Evolutionary conservation across 2,888 invertebrate species (phyloP), one percentile per base, ranked within the genome.

Genomic region (Phalangium opilio): DNA sequence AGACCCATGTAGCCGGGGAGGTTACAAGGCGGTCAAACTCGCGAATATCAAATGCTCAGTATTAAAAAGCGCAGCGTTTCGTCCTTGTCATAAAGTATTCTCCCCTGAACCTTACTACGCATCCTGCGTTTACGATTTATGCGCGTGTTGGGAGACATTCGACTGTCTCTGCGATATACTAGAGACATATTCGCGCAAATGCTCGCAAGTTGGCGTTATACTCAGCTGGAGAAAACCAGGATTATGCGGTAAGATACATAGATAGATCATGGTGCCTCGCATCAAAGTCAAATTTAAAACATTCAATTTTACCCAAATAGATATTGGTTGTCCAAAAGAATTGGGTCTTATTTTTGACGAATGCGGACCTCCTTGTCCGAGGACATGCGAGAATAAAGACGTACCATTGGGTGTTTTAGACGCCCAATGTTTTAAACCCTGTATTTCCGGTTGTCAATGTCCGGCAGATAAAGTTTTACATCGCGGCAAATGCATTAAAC

Each of bases 311-410:
- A 27, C 27, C 27, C 27, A 27, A 27, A 27, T 56, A 65, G 64
- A 61, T 12, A 59, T 63, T 40, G 53, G 56, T n/a, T 65, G 65
- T 55, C 59, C 61, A 35, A 53, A 51, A 39, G 57, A 58, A 11
- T 58, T 57, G 42, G 65, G 65, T n/a, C 61, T 64, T 41, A 54
- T 64, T 18, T 64, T 64, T 57, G 64, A 65, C 51, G 65, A 65
- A 46, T 65, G 65, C 57, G 64, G 64, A 5, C 63, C 65, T 15
- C 59, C 62, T 3, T 65, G 65, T 52, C 58, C 61, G 1, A 51
- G 63, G 33, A 64, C 64, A 1, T 65, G 65, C 55, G 61, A 61
- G 35, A 64, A 62, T 43, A 54, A 52, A 41, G 49, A 59, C 35
- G 54, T 58, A 11, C 58, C 59, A 1, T 49, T 59, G 10, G 58